Conservation (phyloP, 2,888 invertebrate species). For the Imbricaverruca yamaguchii region DNA sequence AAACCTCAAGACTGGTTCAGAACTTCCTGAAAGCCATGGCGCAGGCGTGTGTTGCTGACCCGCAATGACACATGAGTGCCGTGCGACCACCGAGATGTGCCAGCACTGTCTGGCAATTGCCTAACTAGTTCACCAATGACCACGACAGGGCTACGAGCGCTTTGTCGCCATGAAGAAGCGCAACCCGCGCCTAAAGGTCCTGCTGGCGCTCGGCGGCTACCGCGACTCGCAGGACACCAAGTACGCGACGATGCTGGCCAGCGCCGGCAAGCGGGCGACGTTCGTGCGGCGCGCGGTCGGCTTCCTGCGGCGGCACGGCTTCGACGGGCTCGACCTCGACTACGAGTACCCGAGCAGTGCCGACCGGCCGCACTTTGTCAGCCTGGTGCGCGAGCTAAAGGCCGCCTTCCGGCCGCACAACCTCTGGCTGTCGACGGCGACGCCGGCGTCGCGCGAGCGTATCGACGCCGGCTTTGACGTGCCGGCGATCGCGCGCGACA, state of each 20-base stretch:
- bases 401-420: not conserved
- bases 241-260: slow-evolving; percentile 16
- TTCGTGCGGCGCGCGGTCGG: slow-evolving; percentile 1
- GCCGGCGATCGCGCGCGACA: slow-evolving; percentile 4
- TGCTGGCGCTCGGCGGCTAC: slow-evolving; percentile 26
- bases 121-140: not conserved
- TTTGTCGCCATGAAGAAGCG: slow-evolving; percentile 22
- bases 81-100: too few relatives aligned
- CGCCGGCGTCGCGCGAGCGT: not conserved
- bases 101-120: too few relatives aligned
- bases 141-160: not conserved
- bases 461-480: slow-evolving; percentile 25
- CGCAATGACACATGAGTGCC: too few relatives aligned
- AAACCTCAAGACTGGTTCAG: too few relatives aligned
- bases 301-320: slow-evolving; percentile 22
- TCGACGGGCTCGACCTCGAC: slow-evolving; percentile 27
- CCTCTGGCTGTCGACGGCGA: slow-evolving; percentile 19
- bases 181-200: slow-evolving; percentile 17
- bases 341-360: slow-evolving; percentile 24
- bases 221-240: slow-evolving; percentile 23
- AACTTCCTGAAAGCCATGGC: too few relatives aligned
- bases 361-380: slow-evolving; percentile 23
- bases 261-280: not conserved
- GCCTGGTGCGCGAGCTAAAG: not conserved
- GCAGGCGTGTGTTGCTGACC: too few relatives aligned